Conservation (phyloP, 2,888 invertebrate species). For the Syrista parreyssii region DNA sequence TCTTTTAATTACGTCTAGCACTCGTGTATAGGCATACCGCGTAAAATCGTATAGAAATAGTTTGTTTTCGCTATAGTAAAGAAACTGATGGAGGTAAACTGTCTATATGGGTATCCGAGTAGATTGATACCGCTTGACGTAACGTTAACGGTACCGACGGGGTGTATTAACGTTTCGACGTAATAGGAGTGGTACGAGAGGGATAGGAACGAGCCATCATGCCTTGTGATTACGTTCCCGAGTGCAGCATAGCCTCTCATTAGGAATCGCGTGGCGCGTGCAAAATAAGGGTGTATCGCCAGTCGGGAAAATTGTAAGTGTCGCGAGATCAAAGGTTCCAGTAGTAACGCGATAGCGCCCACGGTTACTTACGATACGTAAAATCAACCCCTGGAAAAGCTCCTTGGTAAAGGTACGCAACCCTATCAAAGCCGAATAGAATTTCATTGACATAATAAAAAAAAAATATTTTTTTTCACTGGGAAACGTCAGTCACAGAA, state of each 20-base stretch:
- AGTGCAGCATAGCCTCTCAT: slow-evolving; percentile 61
- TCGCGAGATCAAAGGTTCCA: slow-evolving; percentile 65
- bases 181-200: slow-evolving; percentile 25
- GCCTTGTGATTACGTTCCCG: slow-evolving; percentile 56
- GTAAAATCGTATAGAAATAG: too few species aligned
- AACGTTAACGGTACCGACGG: neutral
- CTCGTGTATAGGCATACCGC: too few species aligned
- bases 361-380: slow-evolving; percentile 32
- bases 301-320: slow-evolving; percentile 66
- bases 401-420: neutral
- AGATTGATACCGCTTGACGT: too few species aligned
- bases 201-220: slow-evolving; percentile 45
- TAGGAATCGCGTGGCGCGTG: slow-evolving; percentile 57
- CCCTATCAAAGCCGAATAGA: too few species aligned
- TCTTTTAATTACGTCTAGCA: too few species aligned
- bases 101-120: too few species aligned
- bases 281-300: slow-evolving; percentile 65
- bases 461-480: neutral
- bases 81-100: too few species aligned
- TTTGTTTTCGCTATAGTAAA: too few species aligned
- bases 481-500: neutral
- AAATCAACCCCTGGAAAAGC: neutral
- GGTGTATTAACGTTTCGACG: slow-evolving; percentile 2
- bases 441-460: too few species aligned
- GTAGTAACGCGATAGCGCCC: slow-evolving; percentile 65